Evolutionary conservation across 2,888 invertebrate species (phyloP).

Genomic region (Eumerus sabulonum): DNA sequence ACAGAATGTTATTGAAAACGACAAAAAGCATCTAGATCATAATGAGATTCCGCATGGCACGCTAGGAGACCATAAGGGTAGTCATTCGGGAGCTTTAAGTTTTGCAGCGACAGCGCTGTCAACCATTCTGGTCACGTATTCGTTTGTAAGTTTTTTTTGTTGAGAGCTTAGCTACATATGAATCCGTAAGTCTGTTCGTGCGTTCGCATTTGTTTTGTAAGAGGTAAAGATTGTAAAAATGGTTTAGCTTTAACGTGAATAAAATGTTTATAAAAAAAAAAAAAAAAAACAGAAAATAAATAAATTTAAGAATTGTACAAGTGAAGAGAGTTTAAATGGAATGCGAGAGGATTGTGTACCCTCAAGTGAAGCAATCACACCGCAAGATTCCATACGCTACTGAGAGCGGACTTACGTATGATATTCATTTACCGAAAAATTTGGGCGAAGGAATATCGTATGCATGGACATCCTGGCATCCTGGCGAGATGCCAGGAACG

Average conservation of each 20-base stretch:
- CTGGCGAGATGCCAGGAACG: no score
- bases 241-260: conserved; percentile 49
- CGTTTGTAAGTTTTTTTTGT: conserved; percentile 62
- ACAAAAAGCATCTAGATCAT: conserved; percentile 73
- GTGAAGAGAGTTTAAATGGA: no score
- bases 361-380: no score
- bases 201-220: conserved; percentile 45
- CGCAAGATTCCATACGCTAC: no score
- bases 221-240: conserved; percentile 51
- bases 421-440: no score
- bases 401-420: no score
- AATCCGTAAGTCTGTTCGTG: conserved; percentile 44
- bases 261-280: conserved; percentile 46
- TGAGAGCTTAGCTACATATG: conserved; percentile 41
- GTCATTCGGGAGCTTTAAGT: conserved; percentile 63
- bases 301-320: not conserved
- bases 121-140: conserved; percentile 63
- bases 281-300: conserved; percentile 9
- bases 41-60: conserved; percentile 78
- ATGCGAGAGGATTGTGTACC: no score
- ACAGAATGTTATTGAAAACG: conserved; percentile 73
- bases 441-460: no score
- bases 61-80: conserved; percentile 73
- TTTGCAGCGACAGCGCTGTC: conserved; percentile 46
- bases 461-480: no score